Evolutionary conservation across 2,797 vertebrate genomes (phyloP), one percentile per base, ranked within the genome.

Genomic region (Simalia tracyae): DNA sequence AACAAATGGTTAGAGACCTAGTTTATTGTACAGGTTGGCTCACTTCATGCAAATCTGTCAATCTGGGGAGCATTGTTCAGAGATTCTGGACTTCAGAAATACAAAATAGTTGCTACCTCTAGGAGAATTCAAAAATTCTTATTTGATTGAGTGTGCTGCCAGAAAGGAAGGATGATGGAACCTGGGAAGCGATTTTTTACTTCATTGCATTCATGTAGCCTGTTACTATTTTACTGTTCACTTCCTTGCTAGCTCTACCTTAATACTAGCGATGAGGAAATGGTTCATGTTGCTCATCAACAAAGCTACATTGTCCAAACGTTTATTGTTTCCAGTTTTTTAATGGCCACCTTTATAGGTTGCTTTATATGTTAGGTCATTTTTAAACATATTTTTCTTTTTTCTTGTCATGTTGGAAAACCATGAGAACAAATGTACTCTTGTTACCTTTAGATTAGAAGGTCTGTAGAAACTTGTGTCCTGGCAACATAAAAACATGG

Each of bases 81-180:
- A 94, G 93, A 94, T 95, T 96, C 91, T 92, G 93, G 96, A 97
- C 97, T 97, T 96, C 96, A 96, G 97, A 97, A 96, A 97, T 97
- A 97, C 96, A 97, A 98, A 98, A 99, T 98, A 97, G 98, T 98
- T 99, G 98, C 99, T 99, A 99, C 99, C 99, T 99, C 99, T 98
- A 98, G 98, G 98, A 97, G 98, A 95, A 96, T 95, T 98, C 97
- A 97, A 97, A 98, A 97, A 97, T 97, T 97, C 91, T 96, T 96
- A 97, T 94, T 94, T 97, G 96, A 96, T 97, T 97, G 97, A 97
- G 97, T 93, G 94, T 97, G 96, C 97, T 96, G 96, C 87, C 17
- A 26, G 72, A 5, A 95, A 94, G 88, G 95, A 93, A 36, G 24
- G 36, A 3, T 24, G 11, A 4, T 56, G 26, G 36, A 28, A 57